Evolutionary conservation across 2,797 vertebrate species (phyloP).

Genomic region (Macropus fuliginosus): DNA sequence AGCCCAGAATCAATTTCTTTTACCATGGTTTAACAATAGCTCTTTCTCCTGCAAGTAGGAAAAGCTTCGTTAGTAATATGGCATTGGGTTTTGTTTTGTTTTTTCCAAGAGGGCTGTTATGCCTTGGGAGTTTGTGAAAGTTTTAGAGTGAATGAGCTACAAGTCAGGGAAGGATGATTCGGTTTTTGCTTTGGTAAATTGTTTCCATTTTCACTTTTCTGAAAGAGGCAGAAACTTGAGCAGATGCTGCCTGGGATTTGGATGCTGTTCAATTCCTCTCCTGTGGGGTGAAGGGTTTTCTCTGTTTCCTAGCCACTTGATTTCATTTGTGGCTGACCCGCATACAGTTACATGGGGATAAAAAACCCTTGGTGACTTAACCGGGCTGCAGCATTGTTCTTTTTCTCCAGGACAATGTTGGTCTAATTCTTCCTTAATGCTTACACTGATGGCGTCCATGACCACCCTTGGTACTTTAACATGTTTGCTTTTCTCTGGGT

Average conservation of each 20-base stretch:
- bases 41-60: constrained; percentile 40
- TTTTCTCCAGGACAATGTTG: constrained; percentile 15
- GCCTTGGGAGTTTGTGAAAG: background rate
- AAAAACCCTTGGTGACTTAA: constrained; percentile 27
- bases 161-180: constrained; percentile 3
- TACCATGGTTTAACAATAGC: constrained; percentile 20
- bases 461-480: constrained; percentile 46
- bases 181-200: constrained; percentile 22
- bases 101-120: background rate
- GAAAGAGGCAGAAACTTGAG: background rate
- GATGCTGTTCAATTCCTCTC: background rate
- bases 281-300: background rate
- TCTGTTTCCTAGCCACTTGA: constrained; percentile 4
- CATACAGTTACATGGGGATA: background rate
- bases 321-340: constrained; percentile 1
- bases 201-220: constrained; percentile 47
- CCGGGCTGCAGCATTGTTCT: background rate
- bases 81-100: constrained; percentile 16
- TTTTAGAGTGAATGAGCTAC: background rate
- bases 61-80: constrained; percentile 11
- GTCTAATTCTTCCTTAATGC: background rate
- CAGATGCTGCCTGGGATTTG: background rate
- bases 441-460: background rate
- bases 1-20: constrained; percentile 45
- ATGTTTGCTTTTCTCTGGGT: constrained; percentile 68